These are phyloP conservation scores for Charadrius vociferus DNA, from an alignment of 2,113 vertebrate species.

Conservation along the genomic window DNA sequence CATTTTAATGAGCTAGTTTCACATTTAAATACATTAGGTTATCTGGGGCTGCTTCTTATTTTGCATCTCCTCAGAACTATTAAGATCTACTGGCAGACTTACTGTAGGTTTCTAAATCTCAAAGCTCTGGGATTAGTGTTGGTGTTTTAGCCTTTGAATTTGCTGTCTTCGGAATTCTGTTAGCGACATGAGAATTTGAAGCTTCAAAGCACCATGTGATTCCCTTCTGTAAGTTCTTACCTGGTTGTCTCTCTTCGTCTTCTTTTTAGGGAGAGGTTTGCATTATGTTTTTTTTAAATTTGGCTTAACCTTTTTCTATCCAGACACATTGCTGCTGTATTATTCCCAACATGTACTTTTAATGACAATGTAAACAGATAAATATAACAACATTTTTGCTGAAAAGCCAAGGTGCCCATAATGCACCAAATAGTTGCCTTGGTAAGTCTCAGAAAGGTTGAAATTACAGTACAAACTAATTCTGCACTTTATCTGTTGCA, in stretches of 20 bases:
- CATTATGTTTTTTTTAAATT: neutral
- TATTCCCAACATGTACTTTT: neutral
- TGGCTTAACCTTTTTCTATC: neutral
- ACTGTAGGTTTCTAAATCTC: neutral
- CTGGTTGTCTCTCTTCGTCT: neutral
- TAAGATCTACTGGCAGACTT: neutral
- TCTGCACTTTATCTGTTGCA: neutral
- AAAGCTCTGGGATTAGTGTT: neutral
- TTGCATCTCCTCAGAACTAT: neutral
- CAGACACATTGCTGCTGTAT: neutral
- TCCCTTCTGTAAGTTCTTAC: neutral
- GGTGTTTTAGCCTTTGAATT: neutral
- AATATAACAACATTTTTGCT: neutral
- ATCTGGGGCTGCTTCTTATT: neutral
- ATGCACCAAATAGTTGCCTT: neutral
- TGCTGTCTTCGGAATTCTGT: neutral
- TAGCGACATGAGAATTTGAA: neutral
- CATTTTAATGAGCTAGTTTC: neutral
- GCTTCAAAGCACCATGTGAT: neutral
- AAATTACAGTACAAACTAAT: neutral
- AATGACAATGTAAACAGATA: neutral
- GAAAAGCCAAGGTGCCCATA: neutral
- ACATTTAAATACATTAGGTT: neutral
- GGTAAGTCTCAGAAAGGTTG: neutral
- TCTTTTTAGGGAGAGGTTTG: neutral